Conservation (phyloP, 2,113 vertebrate genomes). For the Turdus rufiventris region DNA sequence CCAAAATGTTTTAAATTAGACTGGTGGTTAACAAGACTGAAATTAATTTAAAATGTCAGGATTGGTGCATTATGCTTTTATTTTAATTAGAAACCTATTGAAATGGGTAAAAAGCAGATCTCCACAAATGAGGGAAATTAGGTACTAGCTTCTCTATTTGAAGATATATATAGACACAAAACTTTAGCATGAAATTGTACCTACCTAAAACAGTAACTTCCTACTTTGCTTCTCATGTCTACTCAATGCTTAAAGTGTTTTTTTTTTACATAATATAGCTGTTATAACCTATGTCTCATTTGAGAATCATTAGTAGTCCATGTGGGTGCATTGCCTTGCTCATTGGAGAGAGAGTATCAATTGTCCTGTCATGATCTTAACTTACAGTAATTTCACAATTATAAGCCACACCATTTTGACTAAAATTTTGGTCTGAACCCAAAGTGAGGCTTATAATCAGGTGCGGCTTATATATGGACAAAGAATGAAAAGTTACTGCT, state of each 20-base stretch:
- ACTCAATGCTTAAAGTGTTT: not conserved
- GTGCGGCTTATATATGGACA: no score
- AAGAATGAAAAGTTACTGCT: no score
- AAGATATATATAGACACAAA: accelerated
- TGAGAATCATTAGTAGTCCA: not conserved
- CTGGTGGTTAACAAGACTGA: not conserved
- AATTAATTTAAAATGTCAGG: not conserved
- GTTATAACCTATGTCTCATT: not conserved
- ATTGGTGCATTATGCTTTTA: not conserved
- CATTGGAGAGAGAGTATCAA: not conserved
- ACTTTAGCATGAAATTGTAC: not conserved
- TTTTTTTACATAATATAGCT: not conserved
- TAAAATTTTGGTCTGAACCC: no score
- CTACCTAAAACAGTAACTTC: not conserved
- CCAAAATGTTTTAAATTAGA: not conserved
- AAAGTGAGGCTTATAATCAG: no score
- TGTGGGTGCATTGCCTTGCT: not conserved
- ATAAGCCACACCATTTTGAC: no score
- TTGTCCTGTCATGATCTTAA: not conserved
- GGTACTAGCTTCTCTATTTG: not conserved
- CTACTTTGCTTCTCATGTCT: not conserved
- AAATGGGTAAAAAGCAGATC: not conserved
- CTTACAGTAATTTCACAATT: no score
- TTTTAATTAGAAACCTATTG: not conserved
- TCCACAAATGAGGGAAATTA: not conserved